Evolutionary conservation across 2,113 vertebrate species (phyloP).

Genomic region (Thalassarche chlororhynchos): DNA sequence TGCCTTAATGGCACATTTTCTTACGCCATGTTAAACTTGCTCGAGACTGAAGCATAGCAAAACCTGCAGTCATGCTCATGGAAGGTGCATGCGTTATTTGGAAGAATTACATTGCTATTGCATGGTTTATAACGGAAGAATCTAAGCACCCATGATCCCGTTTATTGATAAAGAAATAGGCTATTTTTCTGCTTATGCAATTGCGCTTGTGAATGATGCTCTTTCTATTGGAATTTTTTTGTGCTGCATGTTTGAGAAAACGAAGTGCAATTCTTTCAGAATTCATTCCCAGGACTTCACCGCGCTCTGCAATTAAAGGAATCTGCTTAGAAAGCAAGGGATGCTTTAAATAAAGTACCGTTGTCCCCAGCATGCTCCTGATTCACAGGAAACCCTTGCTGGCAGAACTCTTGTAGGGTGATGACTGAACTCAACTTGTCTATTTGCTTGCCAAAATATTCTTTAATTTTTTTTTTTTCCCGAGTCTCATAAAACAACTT

Average conservation of each 20-base stretch:
- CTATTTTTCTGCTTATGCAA: not conserved
- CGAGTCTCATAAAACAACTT: not conserved
- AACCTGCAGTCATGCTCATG: not conserved
- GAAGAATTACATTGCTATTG: not conserved
- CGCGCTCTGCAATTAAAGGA: not conserved
- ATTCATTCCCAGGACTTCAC: not conserved
- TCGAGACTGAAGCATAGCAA: not conserved
- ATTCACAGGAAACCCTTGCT: not conserved
- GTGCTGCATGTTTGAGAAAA: not conserved
- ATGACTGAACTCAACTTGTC: not conserved
- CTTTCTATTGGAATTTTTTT: not conserved
- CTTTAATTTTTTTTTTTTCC: not conserved
- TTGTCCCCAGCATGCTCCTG: not conserved
- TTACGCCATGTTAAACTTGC: too few species aligned
- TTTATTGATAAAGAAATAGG: not conserved
- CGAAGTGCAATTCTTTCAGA: not conserved
- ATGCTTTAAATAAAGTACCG: not conserved
- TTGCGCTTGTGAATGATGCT: not conserved
- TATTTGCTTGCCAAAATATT: not conserved
- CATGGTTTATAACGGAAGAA: not conserved
- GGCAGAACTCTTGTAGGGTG: not conserved
- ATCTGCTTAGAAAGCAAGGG: not conserved
- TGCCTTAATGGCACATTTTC: not conserved
- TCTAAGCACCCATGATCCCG: not conserved
- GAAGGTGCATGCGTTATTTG: not conserved